A percentile compares a stretch with the other conserved stretches of the same genome.
phyloP scores from a whole-genome alignment of 2,888 invertebrate genomes.

The Melipona beecheii region DNA sequence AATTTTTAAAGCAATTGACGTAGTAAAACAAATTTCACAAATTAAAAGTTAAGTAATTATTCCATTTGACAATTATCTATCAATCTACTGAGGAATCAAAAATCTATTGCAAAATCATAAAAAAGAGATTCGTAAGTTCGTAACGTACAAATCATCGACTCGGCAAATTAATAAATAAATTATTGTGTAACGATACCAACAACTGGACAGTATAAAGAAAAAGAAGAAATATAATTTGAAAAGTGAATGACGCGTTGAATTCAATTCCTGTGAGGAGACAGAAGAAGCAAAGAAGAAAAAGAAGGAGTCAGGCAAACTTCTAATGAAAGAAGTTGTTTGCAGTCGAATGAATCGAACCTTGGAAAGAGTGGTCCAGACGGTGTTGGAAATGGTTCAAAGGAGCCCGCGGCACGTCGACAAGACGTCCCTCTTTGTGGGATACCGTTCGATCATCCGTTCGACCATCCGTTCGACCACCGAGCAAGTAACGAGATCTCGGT shows the following conservation, averaged over 20 bases:
- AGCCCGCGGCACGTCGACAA: constrained; percentile 34
- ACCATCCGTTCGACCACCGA: constrained; percentile 51
- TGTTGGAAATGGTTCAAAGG: constrained; percentile 34
- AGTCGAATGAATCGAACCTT: constrained; percentile 62
- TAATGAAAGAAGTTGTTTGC: constrained; percentile 63
- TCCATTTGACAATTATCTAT: no score
- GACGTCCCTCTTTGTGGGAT: constrained; percentile 50
- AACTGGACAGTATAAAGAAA: not conserved
- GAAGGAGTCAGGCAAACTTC: constrained; percentile 4
- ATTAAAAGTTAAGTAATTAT: no score
- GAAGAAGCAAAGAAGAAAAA: not conserved
- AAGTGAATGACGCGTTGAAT: constrained; percentile 42
- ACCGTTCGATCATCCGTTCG: constrained; percentile 50
- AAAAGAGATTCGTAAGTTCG: not conserved
- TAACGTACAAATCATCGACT: not conserved
- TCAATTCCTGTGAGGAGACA: constrained; percentile 16
- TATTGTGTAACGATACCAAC: not conserved
- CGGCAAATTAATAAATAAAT: not conserved
- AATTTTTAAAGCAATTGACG: no score
- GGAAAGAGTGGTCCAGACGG: constrained; percentile 39
- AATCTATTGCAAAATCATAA: not conserved
- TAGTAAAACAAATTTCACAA: no score
- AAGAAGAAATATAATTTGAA: not conserved
- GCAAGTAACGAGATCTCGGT: constrained; percentile 34
- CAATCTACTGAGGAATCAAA: no score